These are phyloP conservation scores for Drosophila robusta DNA, from an alignment of 2,888 invertebrate genomes.

Conservation along the genomic window DNA sequence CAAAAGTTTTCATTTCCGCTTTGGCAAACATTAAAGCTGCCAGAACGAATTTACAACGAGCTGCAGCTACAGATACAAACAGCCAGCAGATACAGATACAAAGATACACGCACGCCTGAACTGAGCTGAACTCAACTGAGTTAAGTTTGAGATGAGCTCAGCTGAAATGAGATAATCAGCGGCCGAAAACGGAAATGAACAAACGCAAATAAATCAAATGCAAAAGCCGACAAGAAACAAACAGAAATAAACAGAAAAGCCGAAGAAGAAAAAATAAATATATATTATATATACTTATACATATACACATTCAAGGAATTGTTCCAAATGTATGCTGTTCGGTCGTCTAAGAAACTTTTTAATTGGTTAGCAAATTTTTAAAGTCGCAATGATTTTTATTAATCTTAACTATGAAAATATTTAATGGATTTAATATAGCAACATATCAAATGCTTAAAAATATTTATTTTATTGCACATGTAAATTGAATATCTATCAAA, in stretches of 20 bases:
- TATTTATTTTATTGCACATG: no score
- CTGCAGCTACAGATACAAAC: constrained; percentile 35
- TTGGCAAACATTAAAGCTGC: constrained; percentile 80
- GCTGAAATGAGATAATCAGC: constrained; percentile 66
- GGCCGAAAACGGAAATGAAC: constrained; percentile 69
- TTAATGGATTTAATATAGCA: no score
- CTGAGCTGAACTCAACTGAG: constrained; percentile 18
- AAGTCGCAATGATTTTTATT: neutral
- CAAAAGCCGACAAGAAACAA: constrained; percentile 26
- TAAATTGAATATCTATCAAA: no score
- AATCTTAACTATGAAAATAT: neutral
- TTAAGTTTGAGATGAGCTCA: constrained; percentile 17
- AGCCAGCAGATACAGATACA: constrained; percentile 17
- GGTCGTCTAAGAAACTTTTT: neutral
- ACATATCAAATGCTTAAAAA: no score
- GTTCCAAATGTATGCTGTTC: neutral
- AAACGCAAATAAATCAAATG: constrained; percentile 72
- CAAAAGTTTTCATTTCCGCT: constrained; percentile 81
- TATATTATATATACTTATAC: neutral
- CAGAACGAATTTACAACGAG: constrained; percentile 73
- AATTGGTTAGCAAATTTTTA: neutral
- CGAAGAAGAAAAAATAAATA: neutral
- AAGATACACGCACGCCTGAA: constrained; percentile 57
- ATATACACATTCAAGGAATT: no score
- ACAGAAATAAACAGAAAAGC: constrained; percentile 9